phyloP scores from a whole-genome alignment of 2,113 vertebrate species.

The Atrichornis clamosus region DNA sequence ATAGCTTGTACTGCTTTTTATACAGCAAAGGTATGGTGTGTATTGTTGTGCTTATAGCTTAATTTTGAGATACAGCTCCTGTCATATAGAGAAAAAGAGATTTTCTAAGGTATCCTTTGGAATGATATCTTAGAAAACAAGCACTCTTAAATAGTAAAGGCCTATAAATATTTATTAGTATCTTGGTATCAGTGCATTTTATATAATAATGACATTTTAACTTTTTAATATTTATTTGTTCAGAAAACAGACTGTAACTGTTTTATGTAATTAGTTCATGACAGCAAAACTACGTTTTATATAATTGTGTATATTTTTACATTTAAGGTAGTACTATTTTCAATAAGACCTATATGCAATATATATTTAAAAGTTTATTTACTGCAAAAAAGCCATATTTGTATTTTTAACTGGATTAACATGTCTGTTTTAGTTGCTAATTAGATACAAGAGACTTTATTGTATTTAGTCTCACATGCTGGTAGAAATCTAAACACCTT shows the following conservation, averaged over 20 bases:
- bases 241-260: not conserved
- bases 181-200: not conserved
- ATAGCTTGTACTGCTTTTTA: slow-evolving; percentile 88
- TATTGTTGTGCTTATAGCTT: not conserved
- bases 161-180: not conserved
- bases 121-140: not conserved
- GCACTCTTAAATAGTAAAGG: not conserved
- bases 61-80: not conserved
- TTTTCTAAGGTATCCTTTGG: not conserved
- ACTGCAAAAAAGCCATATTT: not conserved
- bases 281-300: not conserved
- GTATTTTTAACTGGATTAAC: not conserved
- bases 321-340: not conserved
- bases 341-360: not conserved
- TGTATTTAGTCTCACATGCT: not conserved
- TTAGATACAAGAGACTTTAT: not conserved
- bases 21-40: slow-evolving; percentile 81
- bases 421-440: not conserved
- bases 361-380: not conserved
- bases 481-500: not conserved
- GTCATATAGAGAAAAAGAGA: not conserved
- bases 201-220: not conserved
- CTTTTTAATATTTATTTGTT: not conserved
- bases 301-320: not conserved
- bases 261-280: not conserved